Percentiles rank a stretch among this genome's conserved stretches.
phyloP scores from a whole-genome alignment of 2,797 vertebrate genomes.

The Glossophaga mutica region DNA sequence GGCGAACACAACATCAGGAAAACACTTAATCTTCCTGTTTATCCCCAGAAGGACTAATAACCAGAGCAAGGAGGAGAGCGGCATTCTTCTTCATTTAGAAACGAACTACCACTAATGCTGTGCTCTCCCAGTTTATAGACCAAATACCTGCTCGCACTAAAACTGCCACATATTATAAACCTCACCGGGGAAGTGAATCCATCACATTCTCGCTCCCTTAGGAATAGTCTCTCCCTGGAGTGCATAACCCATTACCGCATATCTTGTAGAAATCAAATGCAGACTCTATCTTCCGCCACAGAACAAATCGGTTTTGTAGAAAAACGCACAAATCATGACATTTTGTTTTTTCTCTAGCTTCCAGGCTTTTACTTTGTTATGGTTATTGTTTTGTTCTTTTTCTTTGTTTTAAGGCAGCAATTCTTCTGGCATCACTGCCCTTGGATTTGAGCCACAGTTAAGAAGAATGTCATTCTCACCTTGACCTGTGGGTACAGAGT shows the following conservation, averaged over 20 bases:
- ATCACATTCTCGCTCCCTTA: constrained; percentile 53
- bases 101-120: constrained; percentile 30
- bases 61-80: constrained; percentile 21
- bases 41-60: constrained; percentile 60
- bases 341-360: constrained; percentile 55
- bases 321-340: constrained; percentile 60
- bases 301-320: constrained; percentile 60
- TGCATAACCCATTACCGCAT: constrained; percentile 64
- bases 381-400: constrained; percentile 34
- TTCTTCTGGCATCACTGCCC: neutral
- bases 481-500: neutral
- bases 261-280: constrained; percentile 70
- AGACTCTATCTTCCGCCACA: constrained; percentile 38
- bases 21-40: constrained; percentile 54
- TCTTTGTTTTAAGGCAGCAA: neutral
- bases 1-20: constrained; percentile 29
- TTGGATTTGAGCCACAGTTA: neutral
- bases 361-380: constrained; percentile 22
- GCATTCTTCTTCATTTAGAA: constrained; percentile 66
- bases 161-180: constrained; percentile 67
- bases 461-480: neutral
- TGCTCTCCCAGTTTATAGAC: constrained; percentile 59
- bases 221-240: constrained; percentile 54
- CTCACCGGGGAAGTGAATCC: constrained; percentile 68
- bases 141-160: constrained; percentile 65